Evolutionary conservation across 1,140 invertebrate genomes (phyloP).

Genomic region (Geopemphigus sp.): DNA sequence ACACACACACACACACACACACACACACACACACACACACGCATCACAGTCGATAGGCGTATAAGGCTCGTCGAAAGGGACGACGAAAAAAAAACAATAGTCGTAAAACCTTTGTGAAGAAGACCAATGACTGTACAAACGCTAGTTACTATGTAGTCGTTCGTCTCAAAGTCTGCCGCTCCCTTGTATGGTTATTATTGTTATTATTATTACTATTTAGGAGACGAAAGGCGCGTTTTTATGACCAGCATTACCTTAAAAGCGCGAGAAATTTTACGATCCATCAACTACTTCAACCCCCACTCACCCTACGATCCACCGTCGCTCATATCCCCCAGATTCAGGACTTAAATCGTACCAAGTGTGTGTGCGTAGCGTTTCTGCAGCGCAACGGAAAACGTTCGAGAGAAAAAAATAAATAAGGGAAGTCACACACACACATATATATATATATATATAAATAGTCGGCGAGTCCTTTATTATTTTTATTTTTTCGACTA

Average conservation of each 20-base stretch:
- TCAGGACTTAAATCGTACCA: neutral
- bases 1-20: too few relatives aligned
- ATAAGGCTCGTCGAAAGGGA: conserved; percentile 1
- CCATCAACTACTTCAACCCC: conserved; percentile 3
- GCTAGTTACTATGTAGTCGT: neutral
- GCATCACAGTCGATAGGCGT: too few relatives aligned
- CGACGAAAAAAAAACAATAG: conserved; percentile 36
- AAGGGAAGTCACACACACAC: neutral
- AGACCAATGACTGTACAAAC: neutral
- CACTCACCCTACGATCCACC: too few relatives aligned
- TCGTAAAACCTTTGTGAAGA: conserved; percentile 44
- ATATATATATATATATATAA: too few relatives aligned
- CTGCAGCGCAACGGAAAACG: neutral
- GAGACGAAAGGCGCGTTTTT: conserved; percentile 17
- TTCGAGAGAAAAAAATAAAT: neutral
- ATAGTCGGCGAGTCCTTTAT: neutral
- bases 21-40: too few relatives aligned
- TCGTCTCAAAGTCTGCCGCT: neutral
- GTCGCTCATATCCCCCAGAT: neutral
- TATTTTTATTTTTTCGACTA: neutral
- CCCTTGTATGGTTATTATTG: conserved; percentile 17
- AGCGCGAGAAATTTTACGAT: conserved; percentile 44
- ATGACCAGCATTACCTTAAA: conserved; percentile 32
- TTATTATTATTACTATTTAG: conserved; percentile 27
- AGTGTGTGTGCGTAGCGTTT: conserved; percentile 4